Conservation (phyloP, 2,113 vertebrate genomes). For the Globicephala melas region DNA sequence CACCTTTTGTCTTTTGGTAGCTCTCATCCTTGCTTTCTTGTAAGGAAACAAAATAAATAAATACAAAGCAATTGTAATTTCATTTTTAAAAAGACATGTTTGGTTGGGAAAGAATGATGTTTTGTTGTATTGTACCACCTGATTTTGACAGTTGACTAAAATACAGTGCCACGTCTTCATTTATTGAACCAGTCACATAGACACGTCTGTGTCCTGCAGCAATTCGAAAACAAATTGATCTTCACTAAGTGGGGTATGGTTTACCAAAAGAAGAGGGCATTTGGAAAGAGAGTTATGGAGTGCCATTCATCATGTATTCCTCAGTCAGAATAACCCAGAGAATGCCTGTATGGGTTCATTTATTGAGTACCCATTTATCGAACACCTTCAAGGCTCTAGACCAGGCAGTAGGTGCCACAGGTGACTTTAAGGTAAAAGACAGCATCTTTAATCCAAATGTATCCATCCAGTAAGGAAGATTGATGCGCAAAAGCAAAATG, state of each 20-base stretch:
- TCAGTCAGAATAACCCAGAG: background rate
- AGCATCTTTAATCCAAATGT: background rate
- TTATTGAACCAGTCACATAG: constrained; percentile 65
- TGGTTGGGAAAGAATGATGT: constrained; percentile 57
- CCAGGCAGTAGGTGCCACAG: background rate
- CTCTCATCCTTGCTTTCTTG: background rate
- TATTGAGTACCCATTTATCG: background rate
- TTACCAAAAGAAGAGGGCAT: constrained; percentile 48
- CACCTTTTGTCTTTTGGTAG: background rate
- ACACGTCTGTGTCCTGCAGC: constrained; percentile 70
- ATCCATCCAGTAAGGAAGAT: background rate
- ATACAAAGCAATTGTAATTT: constrained; percentile 60
- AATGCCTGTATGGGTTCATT: background rate
- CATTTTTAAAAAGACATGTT: constrained; percentile 57
- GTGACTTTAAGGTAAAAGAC: background rate
- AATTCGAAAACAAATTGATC: constrained; percentile 78
- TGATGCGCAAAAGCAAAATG: background rate
- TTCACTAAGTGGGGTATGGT: constrained; percentile 46
- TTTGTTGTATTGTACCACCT: constrained; percentile 44
- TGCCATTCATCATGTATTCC: constrained; percentile 19
- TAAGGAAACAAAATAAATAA: background rate
- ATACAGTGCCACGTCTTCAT: constrained; percentile 65
- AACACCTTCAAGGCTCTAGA: background rate
- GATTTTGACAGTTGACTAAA: constrained; percentile 71
- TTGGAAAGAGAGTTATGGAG: constrained; percentile 45